phyloP scores from a whole-genome alignment of 2,113 vertebrate genomes.

The Platysteira castanea region DNA sequence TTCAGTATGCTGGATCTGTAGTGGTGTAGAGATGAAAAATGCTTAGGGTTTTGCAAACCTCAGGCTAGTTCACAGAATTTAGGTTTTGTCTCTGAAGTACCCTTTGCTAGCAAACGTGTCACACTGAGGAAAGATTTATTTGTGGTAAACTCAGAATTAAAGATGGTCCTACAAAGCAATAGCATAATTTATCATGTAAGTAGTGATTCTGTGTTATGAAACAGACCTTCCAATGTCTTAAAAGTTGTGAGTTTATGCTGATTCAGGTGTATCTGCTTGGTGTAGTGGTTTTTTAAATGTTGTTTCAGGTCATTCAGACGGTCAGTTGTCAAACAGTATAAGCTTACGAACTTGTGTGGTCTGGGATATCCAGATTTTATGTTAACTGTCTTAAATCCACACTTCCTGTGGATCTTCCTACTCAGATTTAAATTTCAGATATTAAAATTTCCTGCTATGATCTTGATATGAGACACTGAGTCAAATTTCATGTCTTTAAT shows the following conservation, averaged over 20 bases:
- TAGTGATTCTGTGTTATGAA: background rate
- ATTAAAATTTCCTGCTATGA: background rate
- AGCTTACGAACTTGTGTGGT: background rate
- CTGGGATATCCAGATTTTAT: background rate
- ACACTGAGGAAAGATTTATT: background rate
- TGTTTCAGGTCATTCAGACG: background rate
- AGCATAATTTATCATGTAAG: background rate
- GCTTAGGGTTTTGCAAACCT: background rate
- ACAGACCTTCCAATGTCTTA: background rate
- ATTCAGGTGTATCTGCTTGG: background rate
- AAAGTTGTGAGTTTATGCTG: background rate
- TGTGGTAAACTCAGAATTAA: background rate
- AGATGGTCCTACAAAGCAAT: background rate
- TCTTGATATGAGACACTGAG: background rate
- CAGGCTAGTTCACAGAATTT: background rate
- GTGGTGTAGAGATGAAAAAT: background rate
- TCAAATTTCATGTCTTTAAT: background rate
- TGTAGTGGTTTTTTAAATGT: background rate
- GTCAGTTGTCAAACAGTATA: background rate
- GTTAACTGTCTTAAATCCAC: background rate
- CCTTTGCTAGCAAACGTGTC: background rate
- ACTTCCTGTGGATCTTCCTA: background rate
- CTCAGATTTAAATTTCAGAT: background rate
- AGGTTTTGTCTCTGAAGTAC: background rate
- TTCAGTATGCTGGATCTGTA: background rate